Percentiles rank a stretch among this genome's conserved stretches.
These are phyloP conservation scores for Dasysyrphus albostriatus DNA, from an alignment of 2,888 invertebrate species.

Conservation along the genomic window DNA sequence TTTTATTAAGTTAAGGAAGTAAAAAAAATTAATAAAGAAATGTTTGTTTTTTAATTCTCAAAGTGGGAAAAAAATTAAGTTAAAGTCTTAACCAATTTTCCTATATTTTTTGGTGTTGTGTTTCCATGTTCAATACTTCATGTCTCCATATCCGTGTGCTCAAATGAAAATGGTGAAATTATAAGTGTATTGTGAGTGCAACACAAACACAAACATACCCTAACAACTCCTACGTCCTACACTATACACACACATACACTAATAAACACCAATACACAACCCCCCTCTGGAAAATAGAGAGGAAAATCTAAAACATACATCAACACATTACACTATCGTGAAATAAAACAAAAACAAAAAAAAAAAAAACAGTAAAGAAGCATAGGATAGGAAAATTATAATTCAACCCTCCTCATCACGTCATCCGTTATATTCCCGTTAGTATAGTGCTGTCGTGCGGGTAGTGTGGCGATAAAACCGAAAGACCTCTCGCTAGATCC, in stretches of 20 bases:
- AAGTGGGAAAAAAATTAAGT: conserved; percentile 40
- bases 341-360: conserved; percentile 2
- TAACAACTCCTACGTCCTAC: conserved; percentile 20
- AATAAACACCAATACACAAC: conserved; percentile 45
- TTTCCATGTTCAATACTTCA: conserved; percentile 33
- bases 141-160: conserved; percentile 34
- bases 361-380: conserved; percentile 24
- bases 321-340: conserved; percentile 41
- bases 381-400: conserved; percentile 66
- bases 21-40: conserved; percentile 18
- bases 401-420: conserved; percentile 77
- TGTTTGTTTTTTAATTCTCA: conserved; percentile 15
- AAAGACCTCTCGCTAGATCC: conserved; percentile 60
- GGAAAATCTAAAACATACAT: conserved; percentile 66
- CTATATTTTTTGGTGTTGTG: conserved; percentile 54
- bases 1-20: not conserved
- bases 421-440: conserved; percentile 74
- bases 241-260: conserved; percentile 3
- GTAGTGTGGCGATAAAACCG: conserved; percentile 67
- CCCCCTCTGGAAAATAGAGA: conserved; percentile 61
- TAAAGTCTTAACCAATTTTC: conserved; percentile 64
- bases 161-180: conserved; percentile 45
- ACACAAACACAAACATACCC: conserved; percentile 12
- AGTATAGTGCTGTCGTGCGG: conserved; percentile 73
- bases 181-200: conserved; percentile 44